Evolutionary conservation across 2,888 invertebrate species (phyloP).

Genomic region (Brachypterus glaber): DNA sequence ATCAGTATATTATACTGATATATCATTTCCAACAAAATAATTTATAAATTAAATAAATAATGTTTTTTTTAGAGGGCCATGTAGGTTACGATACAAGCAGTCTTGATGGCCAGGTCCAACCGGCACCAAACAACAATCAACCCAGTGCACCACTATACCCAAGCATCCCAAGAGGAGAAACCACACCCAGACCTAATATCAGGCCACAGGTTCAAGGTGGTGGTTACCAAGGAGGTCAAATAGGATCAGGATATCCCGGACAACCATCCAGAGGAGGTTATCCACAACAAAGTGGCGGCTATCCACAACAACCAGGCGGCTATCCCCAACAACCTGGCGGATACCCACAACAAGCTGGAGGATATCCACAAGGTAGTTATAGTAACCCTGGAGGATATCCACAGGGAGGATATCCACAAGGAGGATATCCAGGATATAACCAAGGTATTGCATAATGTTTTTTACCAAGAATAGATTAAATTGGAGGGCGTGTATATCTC

Average conservation of each 20-base stretch:
- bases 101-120: conserved; percentile 12
- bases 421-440: conserved; percentile 9
- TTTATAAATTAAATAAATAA: conserved; percentile 1
- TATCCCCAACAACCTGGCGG: conserved; percentile 22
- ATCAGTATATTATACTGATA: too few species aligned
- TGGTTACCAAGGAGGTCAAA: conserved; percentile 34
- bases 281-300: conserved; percentile 22
- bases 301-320: conserved; percentile 19
- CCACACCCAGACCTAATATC: conserved; percentile 31
- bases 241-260: conserved; percentile 35
- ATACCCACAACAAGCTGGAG: conserved; percentile 22
- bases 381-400: conserved; percentile 26
- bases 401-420: conserved; percentile 21
- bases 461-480: conserved; percentile 1
- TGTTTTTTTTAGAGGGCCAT: conserved; percentile 21
- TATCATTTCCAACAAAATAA: too few species aligned
- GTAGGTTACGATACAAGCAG: conserved; percentile 27
- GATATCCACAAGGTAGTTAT: conserved; percentile 23
- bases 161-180: conserved; percentile 30
- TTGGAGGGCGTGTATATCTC: neutral
- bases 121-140: conserved; percentile 11
- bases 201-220: conserved; percentile 21
- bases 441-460: conserved; percentile 8
- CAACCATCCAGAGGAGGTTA: conserved; percentile 20
- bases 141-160: conserved; percentile 27